Evolutionary conservation across 2,797 vertebrate species (phyloP), one percentile per base, ranked within the genome.

Genomic region (Leuciscus waleckii): DNA sequence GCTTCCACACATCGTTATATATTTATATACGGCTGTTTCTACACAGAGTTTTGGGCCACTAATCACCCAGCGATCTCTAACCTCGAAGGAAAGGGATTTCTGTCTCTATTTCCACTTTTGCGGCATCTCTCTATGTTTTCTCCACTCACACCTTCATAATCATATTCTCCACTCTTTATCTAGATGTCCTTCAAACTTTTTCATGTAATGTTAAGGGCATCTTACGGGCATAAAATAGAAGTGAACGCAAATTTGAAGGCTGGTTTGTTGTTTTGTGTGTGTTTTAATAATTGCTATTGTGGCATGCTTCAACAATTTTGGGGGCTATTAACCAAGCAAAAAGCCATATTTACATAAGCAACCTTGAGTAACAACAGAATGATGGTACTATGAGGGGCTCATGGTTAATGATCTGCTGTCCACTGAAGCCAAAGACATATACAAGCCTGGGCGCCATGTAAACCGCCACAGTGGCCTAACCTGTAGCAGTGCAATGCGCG

Each of bases 351-450:
- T 70, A 71, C 63, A 46, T 56, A 69, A 65, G 51, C 23, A 85
- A 68, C 79, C 78, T 61, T 84, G 65, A 84, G 58, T 70, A 85
- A 51, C 26, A 17, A 51, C 26, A 17, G 67, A 77, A 63, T 67
- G 79, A 29, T 16, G 35, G 77, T 87, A 74, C 79, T 51, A 54
- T 75, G 68, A 82, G 65, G 61, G 68, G 32, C 32, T 67, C 51
- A 74, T 73, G 35, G 29, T 37, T 65, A 49, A 86, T 76, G 77
- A 81, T 70, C 73, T 87, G 70, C 61, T 89, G 69, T 81, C 54
- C 78, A 87, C 69, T 83, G 68, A 94, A 94, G 90, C 94, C 95
- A 96, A 96, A 95, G 94, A 94, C 89, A 88, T 92, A 87, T 87
- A 87, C 78, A 63, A 89, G 87, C 90, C 87, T 91, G 85, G 79